phyloP scores from a whole-genome alignment of 1,140 invertebrate species.

The Zelostemma sp. region DNA sequence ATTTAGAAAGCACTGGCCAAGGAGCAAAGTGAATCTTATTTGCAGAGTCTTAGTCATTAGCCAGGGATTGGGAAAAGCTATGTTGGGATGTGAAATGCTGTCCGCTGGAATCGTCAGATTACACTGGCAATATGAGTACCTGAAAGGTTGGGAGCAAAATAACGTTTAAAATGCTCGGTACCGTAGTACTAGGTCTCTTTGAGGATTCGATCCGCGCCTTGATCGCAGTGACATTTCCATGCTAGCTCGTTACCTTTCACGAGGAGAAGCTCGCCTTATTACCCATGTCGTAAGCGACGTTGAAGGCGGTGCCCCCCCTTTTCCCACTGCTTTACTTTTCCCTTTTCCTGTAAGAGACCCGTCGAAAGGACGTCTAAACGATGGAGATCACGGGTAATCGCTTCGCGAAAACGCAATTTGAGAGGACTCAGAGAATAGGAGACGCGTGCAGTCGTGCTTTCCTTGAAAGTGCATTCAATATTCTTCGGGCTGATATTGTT shows the following conservation, averaged over 20 bases:
- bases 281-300: conserved; percentile 23
- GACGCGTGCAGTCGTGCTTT: conserved; percentile 18
- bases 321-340: conserved; percentile 9
- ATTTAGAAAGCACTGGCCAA: too few relatives aligned
- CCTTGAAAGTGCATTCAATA: conserved; percentile 1
- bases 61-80: conserved; percentile 27
- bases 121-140: conserved; percentile 9
- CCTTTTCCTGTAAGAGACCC: conserved; percentile 19
- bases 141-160: conserved; percentile 25
- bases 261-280: conserved; percentile 28
- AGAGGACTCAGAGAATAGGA: conserved; percentile 12
- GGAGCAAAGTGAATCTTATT: too few relatives aligned
- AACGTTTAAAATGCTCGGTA: conserved; percentile 13
- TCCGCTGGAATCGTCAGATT: conserved; percentile 19
- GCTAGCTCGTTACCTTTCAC: conserved; percentile 29
- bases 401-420: conserved; percentile 21
- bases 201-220: conserved; percentile 10
- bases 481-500: neutral
- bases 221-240: conserved; percentile 24
- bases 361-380: conserved; percentile 31
- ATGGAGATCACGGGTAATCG: conserved; percentile 27
- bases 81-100: conserved; percentile 20
- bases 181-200: conserved; percentile 16
- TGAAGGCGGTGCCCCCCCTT: neutral
- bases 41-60: conserved; percentile 12